These are phyloP conservation scores for Nasonia longicornis DNA, from an alignment of 1,140 invertebrate genomes.

Conservation along the genomic window DNA sequence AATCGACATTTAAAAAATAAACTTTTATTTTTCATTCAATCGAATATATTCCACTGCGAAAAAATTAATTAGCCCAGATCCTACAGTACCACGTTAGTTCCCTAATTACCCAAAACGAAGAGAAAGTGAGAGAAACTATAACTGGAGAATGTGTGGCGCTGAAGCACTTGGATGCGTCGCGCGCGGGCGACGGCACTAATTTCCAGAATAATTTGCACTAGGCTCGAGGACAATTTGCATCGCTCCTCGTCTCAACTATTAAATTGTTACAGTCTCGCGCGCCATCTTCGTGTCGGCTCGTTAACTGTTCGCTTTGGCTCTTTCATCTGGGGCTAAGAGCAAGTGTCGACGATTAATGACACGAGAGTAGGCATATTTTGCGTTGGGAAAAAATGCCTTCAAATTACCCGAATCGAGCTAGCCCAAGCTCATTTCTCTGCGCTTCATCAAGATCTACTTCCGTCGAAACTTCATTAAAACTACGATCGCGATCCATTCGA, in stretches of 20 bases:
- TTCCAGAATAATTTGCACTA: neutral
- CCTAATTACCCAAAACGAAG: neutral
- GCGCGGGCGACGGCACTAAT: neutral
- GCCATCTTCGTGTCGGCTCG: neutral
- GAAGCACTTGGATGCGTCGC: neutral
- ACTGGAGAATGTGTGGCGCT: neutral
- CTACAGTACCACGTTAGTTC: neutral
- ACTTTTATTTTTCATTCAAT: no score
- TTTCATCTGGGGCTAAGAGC: neutral
- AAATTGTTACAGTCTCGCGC: neutral
- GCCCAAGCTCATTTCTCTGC: neutral
- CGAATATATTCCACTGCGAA: no score
- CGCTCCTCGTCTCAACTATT: slow-evolving; percentile 2
- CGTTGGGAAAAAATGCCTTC: no score
- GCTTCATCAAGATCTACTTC: neutral
- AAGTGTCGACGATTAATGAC: neutral
- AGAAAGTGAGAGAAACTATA: neutral
- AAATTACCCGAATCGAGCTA: no score
- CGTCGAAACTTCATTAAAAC: neutral
- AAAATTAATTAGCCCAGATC: no score
- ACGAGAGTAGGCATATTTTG: no score
- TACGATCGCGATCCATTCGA: neutral
- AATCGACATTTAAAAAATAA: neutral
- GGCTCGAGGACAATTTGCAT: neutral
- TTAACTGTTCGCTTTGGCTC: neutral